Evolutionary conservation across 2,797 vertebrate species (phyloP), one percentile per base, ranked within the genome.

Genomic region (Paguma larvata): DNA sequence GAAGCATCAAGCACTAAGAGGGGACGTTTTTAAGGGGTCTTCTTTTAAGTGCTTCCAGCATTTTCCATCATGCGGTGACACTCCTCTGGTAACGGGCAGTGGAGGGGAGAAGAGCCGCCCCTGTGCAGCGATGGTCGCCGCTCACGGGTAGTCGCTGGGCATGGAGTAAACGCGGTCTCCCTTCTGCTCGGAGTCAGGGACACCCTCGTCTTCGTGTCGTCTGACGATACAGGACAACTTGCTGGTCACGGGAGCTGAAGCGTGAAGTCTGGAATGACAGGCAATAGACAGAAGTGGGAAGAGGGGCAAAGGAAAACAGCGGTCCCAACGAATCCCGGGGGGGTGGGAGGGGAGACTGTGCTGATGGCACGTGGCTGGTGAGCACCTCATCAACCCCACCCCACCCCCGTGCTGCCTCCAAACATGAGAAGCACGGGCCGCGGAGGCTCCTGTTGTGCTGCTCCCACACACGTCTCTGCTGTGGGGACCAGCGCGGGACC

Each of bases 331-430:
- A 53, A 14, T 15, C 16, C 46, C 1, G 32, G 53, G 41, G 16
- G 63, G 68, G 11, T 18, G 83, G 11, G 15, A 1, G 3, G 44
- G 30, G 30, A 27, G 4, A 1, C 2, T 5, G 8, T 1, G 25
- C 12, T 7, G 16, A 4, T 0, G 32, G 12, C 11, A 1, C 11
- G 10, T 34, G 3, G 27, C 41, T 23, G 78, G n/a, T 38, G 30
- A 14, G 41, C 5, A 3, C 4, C 27, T 34, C 11, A 27, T 70
- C 9, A 13, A 15, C 14, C 3, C 6, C 53, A 9, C 8, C 6
- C 1, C 21, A 7, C 19, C 7, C 56, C 19, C 0, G 0, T 8
- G 5, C 23, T 8, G 18, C 41, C n/a, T 9, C 53, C 25, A 48
- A 14, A 41, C 23, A 0, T 25, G 14, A 11, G 63, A n/a, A 41